Percentiles rank a stretch among this genome's conserved stretches.
phyloP scores from a whole-genome alignment of 2,888 invertebrate species.

The Drosophila pseudotalamancana region DNA sequence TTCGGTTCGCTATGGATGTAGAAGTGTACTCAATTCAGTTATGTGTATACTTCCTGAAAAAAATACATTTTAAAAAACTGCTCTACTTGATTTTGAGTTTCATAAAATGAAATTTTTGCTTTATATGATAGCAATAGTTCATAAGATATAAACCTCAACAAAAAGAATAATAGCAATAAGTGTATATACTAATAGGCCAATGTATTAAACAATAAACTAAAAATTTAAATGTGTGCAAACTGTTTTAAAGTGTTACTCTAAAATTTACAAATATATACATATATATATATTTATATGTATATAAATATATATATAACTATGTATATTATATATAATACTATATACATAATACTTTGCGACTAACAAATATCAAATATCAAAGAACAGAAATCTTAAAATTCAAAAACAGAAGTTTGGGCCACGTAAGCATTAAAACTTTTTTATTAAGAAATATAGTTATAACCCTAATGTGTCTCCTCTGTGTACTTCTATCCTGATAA shows the following conservation, averaged over 20 bases:
- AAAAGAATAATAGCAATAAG: slow-evolving; percentile 41
- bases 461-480: too few relatives aligned
- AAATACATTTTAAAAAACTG: slow-evolving; percentile 37
- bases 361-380: too few relatives aligned
- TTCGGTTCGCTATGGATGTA: slow-evolving; percentile 56
- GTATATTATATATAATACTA: too few relatives aligned
- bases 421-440: too few relatives aligned
- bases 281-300: too few relatives aligned
- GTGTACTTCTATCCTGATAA: too few relatives aligned
- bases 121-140: slow-evolving; percentile 42
- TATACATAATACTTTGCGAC: too few relatives aligned
- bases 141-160: slow-evolving; percentile 43
- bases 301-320: too few relatives aligned
- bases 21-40: slow-evolving; percentile 63
- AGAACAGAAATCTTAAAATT: too few relatives aligned
- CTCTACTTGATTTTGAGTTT: slow-evolving; percentile 53
- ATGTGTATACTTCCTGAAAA: slow-evolving; percentile 37
- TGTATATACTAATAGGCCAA: slow-evolving; percentile 71
- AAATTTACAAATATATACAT: neutral
- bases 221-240: slow-evolving; percentile 42
- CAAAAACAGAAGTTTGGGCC: too few relatives aligned
- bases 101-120: slow-evolving; percentile 62
- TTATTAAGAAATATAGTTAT: too few relatives aligned
- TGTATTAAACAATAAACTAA: slow-evolving; percentile 67
- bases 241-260: slow-evolving; percentile 9